Percentiles rank a stretch among this genome's conserved stretches.
phyloP scores from a whole-genome alignment of 2,888 invertebrate species.

The Actias luna region DNA sequence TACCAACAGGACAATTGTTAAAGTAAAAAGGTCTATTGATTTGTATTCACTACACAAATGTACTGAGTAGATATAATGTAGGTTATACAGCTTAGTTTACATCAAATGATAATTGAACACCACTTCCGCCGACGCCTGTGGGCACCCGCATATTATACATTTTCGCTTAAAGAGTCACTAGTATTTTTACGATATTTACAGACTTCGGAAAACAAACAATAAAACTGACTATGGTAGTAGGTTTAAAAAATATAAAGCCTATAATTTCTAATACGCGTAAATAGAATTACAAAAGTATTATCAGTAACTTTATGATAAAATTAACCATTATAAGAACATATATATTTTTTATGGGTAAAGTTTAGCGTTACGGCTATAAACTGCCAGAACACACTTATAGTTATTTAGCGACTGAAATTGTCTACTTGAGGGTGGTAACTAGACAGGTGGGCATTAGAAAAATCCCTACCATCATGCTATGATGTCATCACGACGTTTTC shows the following conservation, averaged over 20 bases:
- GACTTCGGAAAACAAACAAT: background rate
- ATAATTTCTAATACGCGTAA: background rate
- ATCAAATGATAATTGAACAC: conserved; percentile 56
- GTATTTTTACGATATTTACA: conserved; percentile 37
- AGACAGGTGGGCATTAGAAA: no score
- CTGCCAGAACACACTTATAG: no score
- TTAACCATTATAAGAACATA: no score
- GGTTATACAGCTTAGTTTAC: conserved; percentile 37
- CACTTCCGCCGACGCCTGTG: conserved; percentile 67
- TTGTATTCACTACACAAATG: conserved; percentile 12
- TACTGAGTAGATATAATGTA: conserved; percentile 35
- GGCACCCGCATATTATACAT: conserved; percentile 68
- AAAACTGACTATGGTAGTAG: background rate
- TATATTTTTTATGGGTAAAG: no score
- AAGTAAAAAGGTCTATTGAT: background rate
- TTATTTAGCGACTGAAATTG: no score
- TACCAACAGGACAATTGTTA: no score
- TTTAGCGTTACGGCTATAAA: no score
- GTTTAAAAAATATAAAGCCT: background rate
- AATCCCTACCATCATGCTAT: no score
- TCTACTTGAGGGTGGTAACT: no score
- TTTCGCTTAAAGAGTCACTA: conserved; percentile 47
- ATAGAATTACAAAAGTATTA: no score
- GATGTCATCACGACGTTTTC: no score
- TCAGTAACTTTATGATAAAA: no score